phyloP scores from a whole-genome alignment of 2,113 vertebrate species.

The Engystomops pustulosus region DNA sequence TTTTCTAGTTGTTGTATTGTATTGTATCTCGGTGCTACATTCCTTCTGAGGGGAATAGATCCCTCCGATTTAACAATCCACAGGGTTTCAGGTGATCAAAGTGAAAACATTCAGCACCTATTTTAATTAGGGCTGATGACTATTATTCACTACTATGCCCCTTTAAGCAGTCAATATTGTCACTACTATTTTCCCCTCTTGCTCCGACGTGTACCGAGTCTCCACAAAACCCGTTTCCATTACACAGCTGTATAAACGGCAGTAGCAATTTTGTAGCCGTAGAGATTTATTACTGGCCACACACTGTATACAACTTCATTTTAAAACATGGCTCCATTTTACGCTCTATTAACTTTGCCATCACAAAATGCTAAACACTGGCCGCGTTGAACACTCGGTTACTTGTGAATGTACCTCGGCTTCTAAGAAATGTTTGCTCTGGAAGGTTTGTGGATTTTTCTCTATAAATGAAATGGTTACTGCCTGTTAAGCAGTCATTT shows the following conservation, averaged over 20 bases:
- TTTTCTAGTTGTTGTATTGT: too few species aligned
- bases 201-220: too few species aligned
- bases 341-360: not conserved
- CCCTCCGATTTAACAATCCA: too few species aligned
- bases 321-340: not conserved
- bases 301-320: not conserved
- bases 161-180: not conserved
- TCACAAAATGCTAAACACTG: constrained; percentile 16
- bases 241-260: not conserved
- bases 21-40: too few species aligned
- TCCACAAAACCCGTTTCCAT: not conserved
- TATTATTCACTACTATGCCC: too few species aligned
- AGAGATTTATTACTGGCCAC: not conserved
- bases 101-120: too few species aligned
- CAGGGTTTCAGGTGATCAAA: too few species aligned
- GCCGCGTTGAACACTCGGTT: constrained; percentile 9
- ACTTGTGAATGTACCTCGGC: constrained; percentile 8
- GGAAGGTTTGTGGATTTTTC: constrained; percentile 29
- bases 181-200: not conserved
- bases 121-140: too few species aligned
- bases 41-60: too few species aligned
- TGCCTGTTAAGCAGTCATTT: constrained; percentile 32
- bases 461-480: constrained; percentile 24
- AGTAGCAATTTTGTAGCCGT: not conserved
- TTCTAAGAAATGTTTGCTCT: constrained; percentile 42